phyloP scores from a whole-genome alignment of 2,113 vertebrate genomes.

The Neotragus pygmaeus region DNA sequence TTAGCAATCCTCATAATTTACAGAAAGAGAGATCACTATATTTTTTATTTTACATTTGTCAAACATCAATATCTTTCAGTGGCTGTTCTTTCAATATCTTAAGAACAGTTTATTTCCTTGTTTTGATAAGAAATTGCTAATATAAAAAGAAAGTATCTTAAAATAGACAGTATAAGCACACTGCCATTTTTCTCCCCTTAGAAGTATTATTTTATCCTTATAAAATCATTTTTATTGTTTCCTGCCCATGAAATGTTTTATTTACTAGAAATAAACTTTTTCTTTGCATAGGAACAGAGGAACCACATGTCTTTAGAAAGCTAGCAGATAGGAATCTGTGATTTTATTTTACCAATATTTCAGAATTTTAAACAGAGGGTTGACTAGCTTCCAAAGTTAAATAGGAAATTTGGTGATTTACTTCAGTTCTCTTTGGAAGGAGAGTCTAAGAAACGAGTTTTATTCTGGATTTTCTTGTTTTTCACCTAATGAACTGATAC shows the following conservation, averaged over 20 bases:
- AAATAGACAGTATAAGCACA: background rate
- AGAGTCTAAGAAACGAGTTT: background rate
- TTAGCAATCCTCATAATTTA: background rate
- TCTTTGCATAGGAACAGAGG: conserved; percentile 22
- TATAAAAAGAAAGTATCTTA: background rate
- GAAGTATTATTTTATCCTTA: background rate
- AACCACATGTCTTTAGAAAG: conserved; percentile 22
- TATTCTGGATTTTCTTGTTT: background rate
- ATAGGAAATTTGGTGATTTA: conserved; percentile 15
- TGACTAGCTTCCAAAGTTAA: conserved; percentile 48
- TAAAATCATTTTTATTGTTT: background rate
- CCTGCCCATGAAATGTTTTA: conserved; percentile 1
- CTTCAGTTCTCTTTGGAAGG: conserved; percentile 15
- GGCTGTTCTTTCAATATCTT: background rate
- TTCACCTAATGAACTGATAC: background rate
- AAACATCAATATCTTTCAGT: background rate
- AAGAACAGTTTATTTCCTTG: background rate
- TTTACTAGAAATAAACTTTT: conserved; percentile 36
- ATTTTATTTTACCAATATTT: conserved; percentile 54
- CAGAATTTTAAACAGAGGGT: conserved; percentile 43
- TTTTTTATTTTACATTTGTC: background rate
- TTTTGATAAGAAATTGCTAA: background rate
- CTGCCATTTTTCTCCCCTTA: background rate
- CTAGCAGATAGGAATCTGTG: background rate
- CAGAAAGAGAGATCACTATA: background rate